phyloP scores from a whole-genome alignment of 2,888 invertebrate species.

The Neria commutata region DNA sequence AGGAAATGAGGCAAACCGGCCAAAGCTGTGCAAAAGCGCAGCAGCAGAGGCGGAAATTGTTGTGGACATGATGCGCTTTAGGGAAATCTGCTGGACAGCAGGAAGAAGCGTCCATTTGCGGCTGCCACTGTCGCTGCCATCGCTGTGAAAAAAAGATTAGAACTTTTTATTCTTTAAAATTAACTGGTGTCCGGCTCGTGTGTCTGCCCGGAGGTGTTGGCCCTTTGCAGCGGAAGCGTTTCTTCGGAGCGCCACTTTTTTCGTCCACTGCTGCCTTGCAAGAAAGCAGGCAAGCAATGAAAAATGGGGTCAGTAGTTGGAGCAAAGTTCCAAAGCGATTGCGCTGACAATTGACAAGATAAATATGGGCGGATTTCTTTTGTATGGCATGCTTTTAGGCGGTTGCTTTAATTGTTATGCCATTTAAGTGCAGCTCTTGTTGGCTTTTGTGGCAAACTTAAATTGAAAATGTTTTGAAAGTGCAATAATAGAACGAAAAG shows the following conservation, averaged over 20 bases:
- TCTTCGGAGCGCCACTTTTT: background rate
- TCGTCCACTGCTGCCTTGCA: too few relatives aligned
- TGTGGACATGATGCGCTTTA: conserved; percentile 44
- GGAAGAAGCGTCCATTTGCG: conserved; percentile 14
- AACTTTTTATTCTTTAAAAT: too few relatives aligned
- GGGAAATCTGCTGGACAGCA: conserved; percentile 26
- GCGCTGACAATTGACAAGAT: conserved; percentile 9
- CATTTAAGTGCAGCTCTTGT: background rate
- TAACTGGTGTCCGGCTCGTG: background rate
- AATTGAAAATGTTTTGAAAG: too few relatives aligned
- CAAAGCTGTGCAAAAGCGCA: background rate
- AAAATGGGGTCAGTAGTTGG: conserved; percentile 12
- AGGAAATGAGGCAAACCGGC: background rate
- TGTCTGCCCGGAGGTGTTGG: background rate
- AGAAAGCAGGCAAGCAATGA: background rate
- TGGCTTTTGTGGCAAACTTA: background rate
- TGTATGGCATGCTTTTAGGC: background rate
- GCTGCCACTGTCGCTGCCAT: conserved; percentile 29
- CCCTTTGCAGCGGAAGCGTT: background rate
- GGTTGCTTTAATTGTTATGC: background rate
- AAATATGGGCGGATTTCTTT: background rate
- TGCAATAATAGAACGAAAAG: too few relatives aligned
- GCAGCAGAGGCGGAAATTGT: conserved; percentile 45
- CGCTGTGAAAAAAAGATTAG: background rate
- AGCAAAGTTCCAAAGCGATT: conserved; percentile 9